A percentile compares a stretch with the other conserved stretches of the same genome.
phyloP scores from a whole-genome alignment of 2,113 vertebrate genomes.

The Haemorhous mexicanus region DNA sequence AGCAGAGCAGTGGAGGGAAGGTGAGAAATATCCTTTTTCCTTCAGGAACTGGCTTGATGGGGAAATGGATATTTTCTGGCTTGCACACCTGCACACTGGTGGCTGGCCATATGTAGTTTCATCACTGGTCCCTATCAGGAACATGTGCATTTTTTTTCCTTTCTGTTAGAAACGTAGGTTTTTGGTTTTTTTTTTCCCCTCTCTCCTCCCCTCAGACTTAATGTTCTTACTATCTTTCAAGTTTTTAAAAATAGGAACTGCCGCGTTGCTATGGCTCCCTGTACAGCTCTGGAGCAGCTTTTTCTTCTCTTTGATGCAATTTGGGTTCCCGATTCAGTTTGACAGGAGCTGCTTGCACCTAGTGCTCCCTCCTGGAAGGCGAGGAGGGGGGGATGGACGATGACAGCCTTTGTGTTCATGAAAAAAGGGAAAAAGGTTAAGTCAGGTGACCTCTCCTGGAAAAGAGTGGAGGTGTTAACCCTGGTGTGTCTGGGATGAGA shows the following conservation, averaged over 20 bases:
- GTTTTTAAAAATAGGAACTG: slow-evolving; percentile 76
- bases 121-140: slow-evolving; percentile 18
- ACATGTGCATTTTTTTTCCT: background rate
- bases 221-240: slow-evolving; percentile 66
- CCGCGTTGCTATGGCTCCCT: slow-evolving; percentile 66
- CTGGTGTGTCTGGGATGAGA: rapidly evolving
- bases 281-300: slow-evolving; percentile 32
- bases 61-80: background rate
- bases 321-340: background rate
- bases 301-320: slow-evolving; percentile 23
- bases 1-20: background rate
- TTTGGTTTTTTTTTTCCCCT: background rate
- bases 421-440: background rate
- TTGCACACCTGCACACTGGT: background rate
- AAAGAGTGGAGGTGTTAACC: background rate
- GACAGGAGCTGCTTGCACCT: slow-evolving; percentile 42
- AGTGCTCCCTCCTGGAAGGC: background rate
- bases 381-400: rapidly evolving
- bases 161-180: background rate
- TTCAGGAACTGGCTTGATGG: background rate
- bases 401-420: background rate
- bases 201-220: background rate
- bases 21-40: background rate
- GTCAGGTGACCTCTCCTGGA: background rate
- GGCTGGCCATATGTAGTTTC: background rate